Conservation (phyloP, 2,113 vertebrate species). For the Numenius arquata region DNA sequence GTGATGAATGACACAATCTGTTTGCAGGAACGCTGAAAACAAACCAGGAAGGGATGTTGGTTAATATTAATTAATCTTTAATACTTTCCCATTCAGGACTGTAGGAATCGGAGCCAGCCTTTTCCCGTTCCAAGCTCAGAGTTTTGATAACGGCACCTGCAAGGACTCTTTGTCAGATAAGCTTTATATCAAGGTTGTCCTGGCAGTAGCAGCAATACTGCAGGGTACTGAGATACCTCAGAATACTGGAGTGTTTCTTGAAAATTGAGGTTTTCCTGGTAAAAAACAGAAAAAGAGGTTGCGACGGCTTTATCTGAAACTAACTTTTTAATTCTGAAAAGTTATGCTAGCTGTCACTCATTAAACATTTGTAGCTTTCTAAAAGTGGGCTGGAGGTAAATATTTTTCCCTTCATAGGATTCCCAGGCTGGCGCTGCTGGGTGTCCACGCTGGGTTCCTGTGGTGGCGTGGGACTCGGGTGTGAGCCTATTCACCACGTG, state of each 20-base stretch:
- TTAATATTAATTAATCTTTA: background rate
- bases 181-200: background rate
- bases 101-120: background rate
- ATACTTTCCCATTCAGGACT: background rate
- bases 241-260: background rate
- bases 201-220: background rate
- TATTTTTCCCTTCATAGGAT: background rate
- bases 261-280: background rate
- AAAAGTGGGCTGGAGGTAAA: background rate
- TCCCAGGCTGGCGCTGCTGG: rapidly evolving
- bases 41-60: background rate
- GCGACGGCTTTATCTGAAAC: background rate
- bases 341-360: background rate
- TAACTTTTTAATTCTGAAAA: background rate
- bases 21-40: background rate
- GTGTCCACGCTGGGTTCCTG: rapidly evolving
- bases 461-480: background rate
- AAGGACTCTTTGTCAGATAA: background rate
- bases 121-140: background rate
- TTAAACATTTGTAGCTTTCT: background rate
- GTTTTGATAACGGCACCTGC: background rate
- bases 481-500: background rate
- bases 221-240: no score
- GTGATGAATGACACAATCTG: background rate
- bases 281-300: background rate